Conservation (phyloP, 2,888 invertebrate species). For the Leptodirus hochenwartii region DNA sequence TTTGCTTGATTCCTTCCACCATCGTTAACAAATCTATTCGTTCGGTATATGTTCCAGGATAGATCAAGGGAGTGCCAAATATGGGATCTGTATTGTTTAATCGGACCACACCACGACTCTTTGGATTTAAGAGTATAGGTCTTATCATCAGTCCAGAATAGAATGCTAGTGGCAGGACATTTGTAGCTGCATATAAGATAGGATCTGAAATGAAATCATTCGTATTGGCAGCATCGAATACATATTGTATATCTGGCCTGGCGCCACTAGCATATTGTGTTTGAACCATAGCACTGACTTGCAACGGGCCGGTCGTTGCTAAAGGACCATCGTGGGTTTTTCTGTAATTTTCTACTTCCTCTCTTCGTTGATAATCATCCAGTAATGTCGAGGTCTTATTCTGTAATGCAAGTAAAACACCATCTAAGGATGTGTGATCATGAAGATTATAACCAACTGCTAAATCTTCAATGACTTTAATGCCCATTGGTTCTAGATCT, state of each 20-base stretch:
- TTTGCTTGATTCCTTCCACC: conserved; percentile 40
- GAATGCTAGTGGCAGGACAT: conserved; percentile 37
- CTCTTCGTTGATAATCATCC: conserved; percentile 23
- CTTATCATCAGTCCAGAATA: conserved; percentile 41
- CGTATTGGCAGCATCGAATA: conserved; percentile 39
- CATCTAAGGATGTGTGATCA: conserved; percentile 51
- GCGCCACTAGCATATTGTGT: conserved; percentile 31
- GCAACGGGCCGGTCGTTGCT: conserved; percentile 33
- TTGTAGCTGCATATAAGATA: conserved; percentile 21
- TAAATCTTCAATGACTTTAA: conserved; percentile 40
- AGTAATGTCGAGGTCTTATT: conserved; percentile 35
- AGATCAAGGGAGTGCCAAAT: conserved; percentile 52
- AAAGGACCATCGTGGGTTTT: conserved; percentile 31
- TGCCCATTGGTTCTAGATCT: conserved; percentile 31
- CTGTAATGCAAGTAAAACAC: conserved; percentile 33
- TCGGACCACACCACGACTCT: conserved; percentile 40
- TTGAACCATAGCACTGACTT: conserved; percentile 40
- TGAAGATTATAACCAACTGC: conserved; percentile 58
- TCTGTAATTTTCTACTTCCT: conserved; percentile 30
- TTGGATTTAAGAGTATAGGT: conserved; percentile 42
- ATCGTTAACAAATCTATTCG: conserved; percentile 41
- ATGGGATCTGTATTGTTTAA: conserved; percentile 52
- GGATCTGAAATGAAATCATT: conserved; percentile 40
- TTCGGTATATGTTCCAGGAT: conserved; percentile 47
- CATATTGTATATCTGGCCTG: conserved; percentile 47